Percentiles rank a stretch among this genome's conserved stretches.
Conservation (phyloP, 2,113 vertebrate genomes). For the Illadopsis cleaveri region DNA sequence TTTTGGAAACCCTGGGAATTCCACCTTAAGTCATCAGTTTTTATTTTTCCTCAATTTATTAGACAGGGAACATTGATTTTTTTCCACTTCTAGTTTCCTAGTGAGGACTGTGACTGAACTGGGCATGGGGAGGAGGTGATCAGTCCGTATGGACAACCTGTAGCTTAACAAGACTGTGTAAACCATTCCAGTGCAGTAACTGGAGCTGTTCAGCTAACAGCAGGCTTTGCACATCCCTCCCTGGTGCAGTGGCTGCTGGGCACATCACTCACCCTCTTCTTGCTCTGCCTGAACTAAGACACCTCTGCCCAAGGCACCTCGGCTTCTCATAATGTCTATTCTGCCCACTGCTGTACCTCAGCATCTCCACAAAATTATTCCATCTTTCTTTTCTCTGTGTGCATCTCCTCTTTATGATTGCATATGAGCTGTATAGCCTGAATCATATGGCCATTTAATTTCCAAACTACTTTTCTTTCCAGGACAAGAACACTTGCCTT, state of each 20-base stretch:
- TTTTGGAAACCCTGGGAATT: not conserved
- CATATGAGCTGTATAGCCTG: not conserved
- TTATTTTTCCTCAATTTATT: not conserved
- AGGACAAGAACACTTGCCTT: not conserved
- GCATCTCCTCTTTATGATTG: not conserved
- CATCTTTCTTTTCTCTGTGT: not conserved
- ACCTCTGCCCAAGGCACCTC: not conserved
- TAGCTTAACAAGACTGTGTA: not conserved
- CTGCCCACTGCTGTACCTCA: not conserved
- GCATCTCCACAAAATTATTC: not conserved
- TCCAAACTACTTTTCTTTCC: not conserved
- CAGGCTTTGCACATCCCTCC: not conserved
- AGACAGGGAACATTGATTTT: not conserved
- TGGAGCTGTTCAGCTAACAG: not conserved
- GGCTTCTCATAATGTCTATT: not conserved
- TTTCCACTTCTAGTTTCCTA: not conserved
- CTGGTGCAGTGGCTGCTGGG: not conserved
- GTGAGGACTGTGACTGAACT: not conserved
- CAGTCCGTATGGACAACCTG: not conserved
- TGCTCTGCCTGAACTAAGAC: not conserved
- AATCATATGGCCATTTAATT: not conserved
- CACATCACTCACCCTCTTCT: not conserved
- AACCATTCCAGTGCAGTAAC: rapidly evolving
- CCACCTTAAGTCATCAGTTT: not conserved
- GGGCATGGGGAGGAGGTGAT: not conserved